Conservation (phyloP, 2,888 invertebrate genomes). For the Eilema depressum region DNA sequence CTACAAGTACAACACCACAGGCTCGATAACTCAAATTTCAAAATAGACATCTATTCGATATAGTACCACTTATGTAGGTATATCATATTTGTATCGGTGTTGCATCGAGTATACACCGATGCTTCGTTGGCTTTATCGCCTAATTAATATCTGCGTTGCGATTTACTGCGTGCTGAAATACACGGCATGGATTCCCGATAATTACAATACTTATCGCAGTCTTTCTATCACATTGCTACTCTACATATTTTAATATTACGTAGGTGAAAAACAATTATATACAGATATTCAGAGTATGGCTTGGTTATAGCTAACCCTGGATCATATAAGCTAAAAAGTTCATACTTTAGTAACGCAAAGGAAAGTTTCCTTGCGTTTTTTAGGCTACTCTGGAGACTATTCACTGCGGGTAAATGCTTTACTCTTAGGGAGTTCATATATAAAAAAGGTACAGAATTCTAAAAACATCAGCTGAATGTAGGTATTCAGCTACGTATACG, state of each 20-base stretch:
- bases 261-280: too few species aligned
- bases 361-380: too few species aligned
- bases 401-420: too few species aligned
- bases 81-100: neutral
- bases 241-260: neutral
- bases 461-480: neutral
- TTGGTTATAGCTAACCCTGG: neutral
- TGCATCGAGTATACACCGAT: neutral
- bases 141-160: constrained; percentile 1
- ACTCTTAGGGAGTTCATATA: too few species aligned
- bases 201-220: constrained; percentile 2
- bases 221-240: neutral
- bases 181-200: neutral
- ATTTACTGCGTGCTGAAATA: constrained; percentile 3
- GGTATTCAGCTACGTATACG: too few species aligned
- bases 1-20: too few species aligned
- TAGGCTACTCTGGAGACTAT: too few species aligned
- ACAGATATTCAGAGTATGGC: neutral
- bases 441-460: neutral
- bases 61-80: neutral
- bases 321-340: neutral
- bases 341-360: neutral
- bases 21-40: neutral
- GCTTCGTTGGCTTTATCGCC: neutral
- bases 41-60: neutral